A percentile compares a stretch with the other conserved stretches of the same genome.
These are phyloP conservation scores for Carduelis carduelis DNA, from an alignment of 2,797 vertebrate genomes.

Conservation along the genomic window DNA sequence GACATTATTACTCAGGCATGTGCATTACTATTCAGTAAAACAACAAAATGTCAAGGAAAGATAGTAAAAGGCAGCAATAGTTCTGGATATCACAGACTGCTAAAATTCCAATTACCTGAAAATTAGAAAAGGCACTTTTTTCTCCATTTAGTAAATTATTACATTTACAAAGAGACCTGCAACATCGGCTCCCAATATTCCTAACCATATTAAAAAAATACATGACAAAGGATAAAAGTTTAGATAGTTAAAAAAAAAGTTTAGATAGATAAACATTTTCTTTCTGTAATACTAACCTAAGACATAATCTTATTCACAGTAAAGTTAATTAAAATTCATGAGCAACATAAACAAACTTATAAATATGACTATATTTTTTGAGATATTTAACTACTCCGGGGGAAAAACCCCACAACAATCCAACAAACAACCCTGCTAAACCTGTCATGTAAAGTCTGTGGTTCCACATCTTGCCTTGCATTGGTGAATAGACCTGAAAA, in stretches of 20 bases:
- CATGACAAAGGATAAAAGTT: background rate
- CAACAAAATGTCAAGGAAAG: background rate
- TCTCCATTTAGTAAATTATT: background rate
- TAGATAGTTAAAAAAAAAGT: background rate
- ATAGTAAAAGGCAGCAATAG: background rate
- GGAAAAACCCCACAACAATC: rapidly evolving
- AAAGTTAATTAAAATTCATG: background rate
- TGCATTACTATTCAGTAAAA: background rate
- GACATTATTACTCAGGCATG: background rate
- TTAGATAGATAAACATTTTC: background rate
- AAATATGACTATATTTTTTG: background rate
- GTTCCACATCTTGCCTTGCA: background rate
- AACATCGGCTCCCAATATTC: background rate
- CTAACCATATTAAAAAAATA: background rate
- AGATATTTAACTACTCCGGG: background rate
- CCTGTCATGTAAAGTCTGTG: background rate
- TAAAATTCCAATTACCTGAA: background rate
- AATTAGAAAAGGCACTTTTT: background rate
- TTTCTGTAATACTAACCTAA: background rate
- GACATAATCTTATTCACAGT: background rate
- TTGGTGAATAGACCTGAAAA: background rate
- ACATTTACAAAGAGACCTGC: background rate
- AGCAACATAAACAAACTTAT: background rate
- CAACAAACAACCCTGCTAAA: background rate
- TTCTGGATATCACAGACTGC: background rate